phyloP scores from a whole-genome alignment of 2,888 invertebrate species.

The Phyto melanocephala region DNA sequence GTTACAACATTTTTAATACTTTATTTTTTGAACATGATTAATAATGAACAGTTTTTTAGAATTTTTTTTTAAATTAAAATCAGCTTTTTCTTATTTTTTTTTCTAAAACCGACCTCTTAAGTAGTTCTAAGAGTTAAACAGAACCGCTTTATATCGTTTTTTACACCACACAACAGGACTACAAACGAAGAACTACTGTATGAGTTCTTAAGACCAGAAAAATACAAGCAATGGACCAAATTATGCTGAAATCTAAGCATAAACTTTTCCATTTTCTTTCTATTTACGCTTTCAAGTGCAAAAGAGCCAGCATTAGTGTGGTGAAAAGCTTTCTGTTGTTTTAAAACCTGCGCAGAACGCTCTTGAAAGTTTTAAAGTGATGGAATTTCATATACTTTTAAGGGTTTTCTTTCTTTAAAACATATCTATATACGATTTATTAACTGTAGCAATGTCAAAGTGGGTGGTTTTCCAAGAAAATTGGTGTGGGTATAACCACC shows the following conservation, averaged over 20 bases:
- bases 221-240: conserved; percentile 70
- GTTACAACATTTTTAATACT: background rate
- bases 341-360: conserved; percentile 52
- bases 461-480: conserved; percentile 36
- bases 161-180: conserved; percentile 76
- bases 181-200: conserved; percentile 77
- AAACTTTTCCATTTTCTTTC: conserved; percentile 65
- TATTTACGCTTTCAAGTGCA: conserved; percentile 48
- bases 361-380: conserved; percentile 15
- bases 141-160: conserved; percentile 65
- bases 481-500: conserved; percentile 45
- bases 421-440: conserved; percentile 4
- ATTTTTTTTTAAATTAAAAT: background rate
- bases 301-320: conserved; percentile 67
- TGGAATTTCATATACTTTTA: conserved; percentile 39
- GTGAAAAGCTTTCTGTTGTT: conserved; percentile 73
- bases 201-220: conserved; percentile 71
- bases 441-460: conserved; percentile 48
- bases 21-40: background rate
- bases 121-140: conserved; percentile 33
- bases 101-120: conserved; percentile 46
- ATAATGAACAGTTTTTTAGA: background rate
- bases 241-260: conserved; percentile 66
- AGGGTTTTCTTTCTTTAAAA: conserved; percentile 50
- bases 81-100: conserved; percentile 5